Percentiles rank a stretch among this genome's conserved stretches.
Conservation (phyloP, 1,140 invertebrate genomes). For the Drosophila saltans region DNA sequence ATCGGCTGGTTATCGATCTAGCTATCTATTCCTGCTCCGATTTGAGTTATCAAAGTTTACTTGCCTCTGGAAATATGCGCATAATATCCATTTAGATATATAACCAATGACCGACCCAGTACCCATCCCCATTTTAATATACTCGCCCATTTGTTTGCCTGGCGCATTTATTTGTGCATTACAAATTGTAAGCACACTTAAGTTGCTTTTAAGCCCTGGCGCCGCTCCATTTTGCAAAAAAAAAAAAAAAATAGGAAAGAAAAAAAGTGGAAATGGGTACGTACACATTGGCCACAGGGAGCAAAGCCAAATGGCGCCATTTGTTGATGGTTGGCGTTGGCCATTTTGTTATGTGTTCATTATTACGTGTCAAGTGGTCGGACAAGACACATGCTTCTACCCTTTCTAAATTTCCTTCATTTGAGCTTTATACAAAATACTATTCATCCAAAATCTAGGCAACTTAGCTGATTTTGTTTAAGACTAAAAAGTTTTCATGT, state of each 20-base stretch:
- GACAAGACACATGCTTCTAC: background rate
- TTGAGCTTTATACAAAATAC: too few species aligned
- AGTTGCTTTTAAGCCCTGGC: slow-evolving; percentile 74
- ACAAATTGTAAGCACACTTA: slow-evolving; percentile 73
- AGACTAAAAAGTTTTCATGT: too few species aligned
- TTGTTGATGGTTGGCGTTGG: slow-evolving; percentile 39
- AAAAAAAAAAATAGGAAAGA: slow-evolving; percentile 26
- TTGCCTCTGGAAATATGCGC: slow-evolving; percentile 51
- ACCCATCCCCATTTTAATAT: slow-evolving; percentile 17
- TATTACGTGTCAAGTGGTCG: slow-evolving; percentile 14
- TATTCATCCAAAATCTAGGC: too few species aligned
- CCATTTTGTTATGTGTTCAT: slow-evolving; percentile 27
- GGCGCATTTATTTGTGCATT: slow-evolving; percentile 75
- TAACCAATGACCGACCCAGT: slow-evolving; percentile 51
- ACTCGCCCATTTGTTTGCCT: slow-evolving; percentile 50
- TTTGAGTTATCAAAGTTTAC: slow-evolving; percentile 59
- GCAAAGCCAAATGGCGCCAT: slow-evolving; percentile 53
- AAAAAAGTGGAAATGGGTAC: slow-evolving; percentile 33
- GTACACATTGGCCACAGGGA: slow-evolving; percentile 20
- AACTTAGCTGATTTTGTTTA: too few species aligned
- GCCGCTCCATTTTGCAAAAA: slow-evolving; percentile 78
- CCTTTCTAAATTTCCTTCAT: too few species aligned
- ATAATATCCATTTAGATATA: slow-evolving; percentile 77
- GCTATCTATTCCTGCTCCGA: slow-evolving; percentile 62
- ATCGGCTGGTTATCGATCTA: slow-evolving; percentile 62